These are phyloP conservation scores for Trididemnum miniatum DNA, from an alignment of 23 tunicate species.

Conservation along the genomic window DNA sequence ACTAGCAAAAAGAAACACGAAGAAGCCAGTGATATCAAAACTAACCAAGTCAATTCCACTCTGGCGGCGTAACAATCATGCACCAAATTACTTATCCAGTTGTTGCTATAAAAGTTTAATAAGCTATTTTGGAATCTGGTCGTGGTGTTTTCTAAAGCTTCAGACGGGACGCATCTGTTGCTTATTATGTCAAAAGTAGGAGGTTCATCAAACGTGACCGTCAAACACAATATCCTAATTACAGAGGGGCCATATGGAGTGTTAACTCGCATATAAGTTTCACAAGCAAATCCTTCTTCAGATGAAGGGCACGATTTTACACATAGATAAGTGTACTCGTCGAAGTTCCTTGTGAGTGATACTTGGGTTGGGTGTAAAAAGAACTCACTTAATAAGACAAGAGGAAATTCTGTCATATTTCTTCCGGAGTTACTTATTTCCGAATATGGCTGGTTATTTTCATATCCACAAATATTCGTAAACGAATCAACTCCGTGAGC, in stretches of 20 bases:
- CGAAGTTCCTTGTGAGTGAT: not conserved
- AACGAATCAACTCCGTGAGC: slow-evolving; percentile 68
- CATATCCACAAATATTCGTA: slow-evolving; percentile 73
- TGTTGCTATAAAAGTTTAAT: slow-evolving; percentile 53
- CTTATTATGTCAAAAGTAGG: slow-evolving; percentile 52
- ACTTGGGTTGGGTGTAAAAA: slow-evolving; percentile 34
- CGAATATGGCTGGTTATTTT: slow-evolving; percentile 15
- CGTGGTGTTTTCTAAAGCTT: slow-evolving; percentile 19
- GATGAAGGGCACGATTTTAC: slow-evolving; percentile 58
- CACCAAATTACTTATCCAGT: slow-evolving; percentile 69
- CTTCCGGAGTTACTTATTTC: slow-evolving; percentile 43
- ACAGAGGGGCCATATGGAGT: slow-evolving; percentile 10
- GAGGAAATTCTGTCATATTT: slow-evolving; percentile 39
- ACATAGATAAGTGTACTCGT: slow-evolving; percentile 26
- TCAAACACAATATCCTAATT: not conserved
- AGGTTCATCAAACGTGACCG: not conserved
- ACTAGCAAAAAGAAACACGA: slow-evolving; percentile 50
- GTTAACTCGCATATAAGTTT: slow-evolving; percentile 25
- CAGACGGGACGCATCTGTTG: slow-evolving; percentile 58
- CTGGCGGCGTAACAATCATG: slow-evolving; percentile 73
- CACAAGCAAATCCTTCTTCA: slow-evolving; percentile 41
- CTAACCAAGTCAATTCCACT: slow-evolving; percentile 81
- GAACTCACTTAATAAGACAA: slow-evolving; percentile 51
- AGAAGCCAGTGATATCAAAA: slow-evolving; percentile 54
- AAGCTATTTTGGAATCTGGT: slow-evolving; percentile 51